Percentiles rank a stretch among this genome's conserved stretches.
phyloP scores from a whole-genome alignment of 2,113 vertebrate genomes.

The Aythya baeri region DNA sequence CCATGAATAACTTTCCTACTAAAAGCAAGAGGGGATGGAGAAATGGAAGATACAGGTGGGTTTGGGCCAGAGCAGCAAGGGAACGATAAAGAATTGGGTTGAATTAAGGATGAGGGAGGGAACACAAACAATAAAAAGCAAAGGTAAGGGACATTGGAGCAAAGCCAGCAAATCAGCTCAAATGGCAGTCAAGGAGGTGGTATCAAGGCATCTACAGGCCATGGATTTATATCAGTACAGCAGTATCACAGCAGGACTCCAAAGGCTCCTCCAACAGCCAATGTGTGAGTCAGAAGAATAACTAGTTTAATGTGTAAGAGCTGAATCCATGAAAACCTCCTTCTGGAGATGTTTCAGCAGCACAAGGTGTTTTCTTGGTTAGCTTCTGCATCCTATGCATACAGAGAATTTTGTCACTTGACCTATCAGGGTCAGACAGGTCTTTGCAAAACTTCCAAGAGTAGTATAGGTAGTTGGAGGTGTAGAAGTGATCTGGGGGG shows the following conservation, averaged over 20 bases:
- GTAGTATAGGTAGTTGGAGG: not conserved
- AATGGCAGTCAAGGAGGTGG: not conserved
- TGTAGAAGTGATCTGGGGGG: not conserved
- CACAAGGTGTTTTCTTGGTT: not conserved
- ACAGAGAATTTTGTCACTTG: not conserved
- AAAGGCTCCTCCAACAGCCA: not conserved
- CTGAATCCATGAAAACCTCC: not conserved
- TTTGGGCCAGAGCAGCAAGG: slow-evolving; percentile 1
- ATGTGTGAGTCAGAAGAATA: not conserved
- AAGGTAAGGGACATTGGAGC: not conserved
- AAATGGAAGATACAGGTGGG: not conserved
- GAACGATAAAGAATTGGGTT: not conserved
- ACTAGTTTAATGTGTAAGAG: not conserved
- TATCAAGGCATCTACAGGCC: accelerated
- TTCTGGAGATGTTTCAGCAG: not conserved
- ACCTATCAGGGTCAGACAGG: not conserved
- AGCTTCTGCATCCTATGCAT: not conserved
- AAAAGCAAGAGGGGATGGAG: slow-evolving; percentile 2
- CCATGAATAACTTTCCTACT: slow-evolving; percentile 58
- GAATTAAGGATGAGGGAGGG: not conserved
- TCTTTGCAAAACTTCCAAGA: not conserved
- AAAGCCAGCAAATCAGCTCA: not conserved
- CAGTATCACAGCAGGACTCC: not conserved
- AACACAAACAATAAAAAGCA: not conserved
- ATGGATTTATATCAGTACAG: not conserved